Evolutionary conservation across 2,113 vertebrate species (phyloP), one percentile per base, ranked within the genome.

Genomic region (Leucopsar rothschildi): DNA sequence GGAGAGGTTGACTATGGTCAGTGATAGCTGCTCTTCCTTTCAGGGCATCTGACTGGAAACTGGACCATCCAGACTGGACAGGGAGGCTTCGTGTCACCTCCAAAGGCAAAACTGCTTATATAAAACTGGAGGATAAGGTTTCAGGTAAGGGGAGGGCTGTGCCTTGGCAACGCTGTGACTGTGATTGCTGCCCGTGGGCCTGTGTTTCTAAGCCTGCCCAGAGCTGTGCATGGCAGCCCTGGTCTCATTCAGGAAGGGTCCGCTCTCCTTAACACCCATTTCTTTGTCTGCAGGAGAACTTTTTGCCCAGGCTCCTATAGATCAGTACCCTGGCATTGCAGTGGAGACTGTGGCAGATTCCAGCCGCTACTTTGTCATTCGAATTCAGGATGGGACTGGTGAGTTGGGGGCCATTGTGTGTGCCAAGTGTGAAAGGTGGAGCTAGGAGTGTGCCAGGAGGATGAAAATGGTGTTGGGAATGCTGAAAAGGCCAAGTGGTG

Each of bases 11-110:
- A 5, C 22, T 56, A 1, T 23, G 18, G 23, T 72, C 57, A 47
- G 28, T 68, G 47, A 75, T 11, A 49, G 25, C 25, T 80, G 15
- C 15, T 76, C 15, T 77, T 68, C 21, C 11, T 49, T 93, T 40
- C 42, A 99, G 99, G 97, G 99, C 99, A 15, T 99, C 99, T n/a
- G 99, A 99, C 94, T 99, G 99, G 99, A 99, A 99, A 97, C 97
- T 99, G 96, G 99, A 99, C 52, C 97, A 99, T 72, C 99, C 99
- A 0, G 99, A 99, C 91, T 99, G 99, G 99, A 99, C 98, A 33
- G 99, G 99, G 42, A 98, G 99, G 42, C 98, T 99, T 94, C 98
- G 99, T 59, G 98, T 99, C 90, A 99, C 99, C 23, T 99, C 99
- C 33, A 98, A 98, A 94, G 99, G 99, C 70, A 99, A 99, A 96